Base-by-base conservation (phyloP, 2,888 invertebrate species). In the Drosophila birchii region DNA sequence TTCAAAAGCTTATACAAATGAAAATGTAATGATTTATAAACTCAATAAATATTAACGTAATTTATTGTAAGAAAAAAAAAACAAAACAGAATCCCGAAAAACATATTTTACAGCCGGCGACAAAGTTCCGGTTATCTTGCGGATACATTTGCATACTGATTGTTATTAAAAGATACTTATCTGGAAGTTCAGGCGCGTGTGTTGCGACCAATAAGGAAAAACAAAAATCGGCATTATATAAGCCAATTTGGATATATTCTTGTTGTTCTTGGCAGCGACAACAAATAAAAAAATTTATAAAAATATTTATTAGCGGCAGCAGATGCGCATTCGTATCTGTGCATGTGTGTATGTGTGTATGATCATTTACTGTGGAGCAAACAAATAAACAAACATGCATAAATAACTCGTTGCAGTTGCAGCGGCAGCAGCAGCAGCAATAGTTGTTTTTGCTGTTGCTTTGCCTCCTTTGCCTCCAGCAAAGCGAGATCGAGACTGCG, bases 281-380 rank as follows among this genome's bases (percentile, higher is more conserved):
- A 18, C 5, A 39, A 53, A 64, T 34, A 26, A 26, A 61, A 29
- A 43, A 43, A 66, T 62, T 18, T 39, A 18, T 26, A 54, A 64
- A 70, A 53, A 70, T 64, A 70, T 70, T 77, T 70, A 76, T 62
- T 63, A 69, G 57, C 70, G 38, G 76, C 72, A 73, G 77, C 73
- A 73, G 82, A 74, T 69, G 43, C 54, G 75, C 55, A 41, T 54
- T 32, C 18, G 57, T 56, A 53, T 41, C n/a, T 43, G 26, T n/a
- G n/a, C n/a, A 5, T 9, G 26, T n/a, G n/a, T 45, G 56, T 68
- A 78, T 78, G 74, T 87, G 80, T 79, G 77, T 74, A 82, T 86
- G 87, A 90, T 90, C 90, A 89, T 89, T 84, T 88, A 89, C 88
- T 89, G 86, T 70, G 86, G 90, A 83, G 79, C 86, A 90, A 86